Evolutionary conservation across 2,797 vertebrate genomes (phyloP), one percentile per base, ranked within the genome.

Genomic region (Chelonia mydas): DNA sequence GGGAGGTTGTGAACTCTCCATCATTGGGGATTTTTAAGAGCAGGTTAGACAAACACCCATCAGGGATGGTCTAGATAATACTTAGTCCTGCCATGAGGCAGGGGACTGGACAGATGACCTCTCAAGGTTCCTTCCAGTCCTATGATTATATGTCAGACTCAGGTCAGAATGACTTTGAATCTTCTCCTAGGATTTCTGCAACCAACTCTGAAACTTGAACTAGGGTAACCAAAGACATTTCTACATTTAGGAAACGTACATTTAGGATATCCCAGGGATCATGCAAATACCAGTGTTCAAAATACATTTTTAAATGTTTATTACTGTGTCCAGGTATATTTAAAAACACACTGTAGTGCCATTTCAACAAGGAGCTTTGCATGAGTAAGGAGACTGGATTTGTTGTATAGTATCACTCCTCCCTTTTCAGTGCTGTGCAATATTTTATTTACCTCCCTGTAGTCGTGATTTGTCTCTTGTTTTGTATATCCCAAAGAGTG

Each of bases 401-500:
- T 82, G 80, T 21, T 33, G n/a, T 23, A 5, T 76, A 83, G 4
- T 13, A 28, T 74, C 78, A 31, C 12, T 84, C 31, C 33, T 90
- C 7, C 49, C 84, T 91, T 81, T 37, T 78, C 84, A 50, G 19
- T 50, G 27, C 3, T 68, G 2, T 45, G 47, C 2, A 37, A 4
- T 54, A 91, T 81, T 74, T 92, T 0, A 94, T 98, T 98, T 98
- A 99, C 99, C 99, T 97, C 99, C 99, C 13, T 99, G 99, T 81
- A 99, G 98, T 94, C 98, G 98, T 88, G 99, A 98, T 96, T 99
- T 99, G 96, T 99, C 99, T 97, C 98, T 98, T 28, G 98, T 98
- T 96, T 98, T 99, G 96, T 99, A 98, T 96, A 98, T 97, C 89
- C 98, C 98, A 97, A 98, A 99, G 87, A 98, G 93, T 11, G 98